Evolutionary conservation across 2,888 invertebrate genomes (phyloP).

Genomic region (Drosophila bunnanda): DNA sequence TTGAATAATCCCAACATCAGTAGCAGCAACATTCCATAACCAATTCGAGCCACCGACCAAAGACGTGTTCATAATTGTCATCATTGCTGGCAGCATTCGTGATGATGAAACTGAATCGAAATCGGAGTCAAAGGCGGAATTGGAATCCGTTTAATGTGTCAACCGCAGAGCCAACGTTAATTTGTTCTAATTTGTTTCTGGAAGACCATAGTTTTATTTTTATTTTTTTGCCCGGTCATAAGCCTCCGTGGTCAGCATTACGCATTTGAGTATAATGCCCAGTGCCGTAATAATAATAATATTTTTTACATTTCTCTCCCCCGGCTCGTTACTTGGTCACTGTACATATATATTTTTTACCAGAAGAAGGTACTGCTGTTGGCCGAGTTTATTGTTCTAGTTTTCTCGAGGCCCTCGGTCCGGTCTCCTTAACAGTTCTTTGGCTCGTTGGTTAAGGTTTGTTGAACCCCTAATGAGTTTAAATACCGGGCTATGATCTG

Average conservation of each 20-base stretch:
- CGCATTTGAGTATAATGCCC: constrained; percentile 58
- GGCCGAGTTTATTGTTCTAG: constrained; percentile 75
- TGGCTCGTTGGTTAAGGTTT: constrained; percentile 61
- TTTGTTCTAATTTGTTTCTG: constrained; percentile 45
- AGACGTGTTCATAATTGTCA: constrained; percentile 66
- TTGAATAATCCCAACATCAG: constrained; percentile 67
- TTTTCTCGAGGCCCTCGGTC: constrained; percentile 36
- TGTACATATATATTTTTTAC: constrained; percentile 1
- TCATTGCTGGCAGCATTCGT: constrained; percentile 1
- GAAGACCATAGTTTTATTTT: constrained; percentile 1
- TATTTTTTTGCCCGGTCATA: constrained; percentile 34
- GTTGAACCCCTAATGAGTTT: constrained; percentile 76
- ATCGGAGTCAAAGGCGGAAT: constrained; percentile 7
- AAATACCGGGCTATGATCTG: constrained; percentile 60
- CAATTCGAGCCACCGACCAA: constrained; percentile 27
- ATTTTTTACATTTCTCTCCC: constrained; percentile 31
- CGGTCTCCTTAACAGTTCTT: constrained; percentile 61
- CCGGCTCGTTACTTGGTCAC: constrained; percentile 18
- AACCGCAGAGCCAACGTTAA: constrained; percentile 30
- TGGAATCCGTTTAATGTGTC: constrained; percentile 47
- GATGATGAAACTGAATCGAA: constrained; percentile 18
- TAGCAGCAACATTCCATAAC: constrained; percentile 55
- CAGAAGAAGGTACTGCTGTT: constrained; percentile 33
- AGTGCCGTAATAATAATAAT: constrained; percentile 66
- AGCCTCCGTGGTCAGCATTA: constrained; percentile 22